A percentile compares a stretch with the other conserved stretches of the same genome.
These are phyloP conservation scores for Eurytoma adleriae DNA, from an alignment of 2,888 invertebrate genomes.

Conservation along the genomic window DNA sequence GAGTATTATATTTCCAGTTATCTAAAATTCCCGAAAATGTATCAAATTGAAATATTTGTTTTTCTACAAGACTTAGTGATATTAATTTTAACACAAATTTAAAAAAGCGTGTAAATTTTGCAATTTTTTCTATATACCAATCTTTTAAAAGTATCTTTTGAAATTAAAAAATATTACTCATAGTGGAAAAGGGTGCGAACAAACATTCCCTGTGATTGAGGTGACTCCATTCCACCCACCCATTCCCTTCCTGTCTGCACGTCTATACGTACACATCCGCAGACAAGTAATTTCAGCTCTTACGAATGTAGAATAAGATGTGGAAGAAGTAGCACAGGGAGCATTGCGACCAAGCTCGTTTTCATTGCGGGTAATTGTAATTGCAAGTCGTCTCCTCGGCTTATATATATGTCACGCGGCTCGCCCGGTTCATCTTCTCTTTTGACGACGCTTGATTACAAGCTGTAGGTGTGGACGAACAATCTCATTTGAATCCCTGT, in stretches of 20 bases:
- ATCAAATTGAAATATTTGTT: not conserved
- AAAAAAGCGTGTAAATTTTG: not conserved
- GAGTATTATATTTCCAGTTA: too few relatives aligned
- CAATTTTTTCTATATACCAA: too few relatives aligned
- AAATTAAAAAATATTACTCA: too few relatives aligned
- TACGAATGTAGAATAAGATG: conserved; percentile 36
- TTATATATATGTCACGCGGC: not conserved
- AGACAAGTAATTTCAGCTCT: conserved; percentile 36
- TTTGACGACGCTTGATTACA: conserved; percentile 59
- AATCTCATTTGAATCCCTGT: conserved; percentile 58
- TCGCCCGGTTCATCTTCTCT: conserved; percentile 46
- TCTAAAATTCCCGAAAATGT: too few relatives aligned
- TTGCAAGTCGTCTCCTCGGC: conserved; percentile 38
- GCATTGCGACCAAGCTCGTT: conserved; percentile 33
- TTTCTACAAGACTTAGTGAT: too few relatives aligned
- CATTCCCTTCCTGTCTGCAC: not conserved
- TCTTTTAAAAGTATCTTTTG: too few relatives aligned
- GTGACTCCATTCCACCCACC: conserved; percentile 34
- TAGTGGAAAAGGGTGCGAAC: too few relatives aligned
- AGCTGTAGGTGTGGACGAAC: conserved; percentile 59
- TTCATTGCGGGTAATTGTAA: conserved; percentile 55
- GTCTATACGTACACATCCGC: too few relatives aligned
- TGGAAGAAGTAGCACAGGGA: too few relatives aligned
- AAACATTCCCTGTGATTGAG: conserved; percentile 25
- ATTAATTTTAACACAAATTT: too few relatives aligned